phyloP scores from a whole-genome alignment of 2,888 invertebrate genomes.

The Dusona sp. region DNA sequence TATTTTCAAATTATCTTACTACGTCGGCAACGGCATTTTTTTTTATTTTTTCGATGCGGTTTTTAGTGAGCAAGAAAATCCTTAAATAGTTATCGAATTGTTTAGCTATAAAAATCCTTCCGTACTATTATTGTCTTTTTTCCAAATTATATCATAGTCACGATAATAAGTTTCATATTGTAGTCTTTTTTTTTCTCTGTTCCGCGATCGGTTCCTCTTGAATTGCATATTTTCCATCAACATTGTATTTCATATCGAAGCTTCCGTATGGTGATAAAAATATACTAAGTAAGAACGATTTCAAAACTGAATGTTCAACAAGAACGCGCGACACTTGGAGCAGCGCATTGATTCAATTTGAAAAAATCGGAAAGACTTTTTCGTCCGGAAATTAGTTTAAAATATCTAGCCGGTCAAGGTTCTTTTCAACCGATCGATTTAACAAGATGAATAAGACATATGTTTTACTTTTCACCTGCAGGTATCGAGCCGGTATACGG shows the following conservation, averaged over 20 bases:
- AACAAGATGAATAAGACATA: background rate
- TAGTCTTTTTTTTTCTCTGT: background rate
- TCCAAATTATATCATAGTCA: background rate
- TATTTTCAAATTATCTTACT: background rate
- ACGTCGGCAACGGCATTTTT: background rate
- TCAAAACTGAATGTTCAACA: background rate
- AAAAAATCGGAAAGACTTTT: background rate
- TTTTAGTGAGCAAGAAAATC: background rate
- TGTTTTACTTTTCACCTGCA: background rate
- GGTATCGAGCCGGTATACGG: background rate
- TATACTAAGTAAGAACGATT: background rate
- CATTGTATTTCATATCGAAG: background rate
- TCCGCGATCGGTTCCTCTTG: background rate
- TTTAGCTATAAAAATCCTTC: background rate
- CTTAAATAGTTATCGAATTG: background rate
- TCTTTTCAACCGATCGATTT: background rate
- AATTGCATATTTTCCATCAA: background rate
- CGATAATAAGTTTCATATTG: background rate
- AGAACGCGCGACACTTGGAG: slow-evolving; percentile 24
- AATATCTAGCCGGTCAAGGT: background rate
- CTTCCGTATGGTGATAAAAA: slow-evolving; percentile 18
- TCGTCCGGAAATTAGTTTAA: no score
- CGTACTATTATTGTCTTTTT: background rate
- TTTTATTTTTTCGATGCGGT: background rate
- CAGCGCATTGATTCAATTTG: slow-evolving; percentile 30